Evolutionary conservation across 2,797 vertebrate species (phyloP), one percentile per base, ranked within the genome.

Genomic region (Rhabdophis nuchalis): DNA sequence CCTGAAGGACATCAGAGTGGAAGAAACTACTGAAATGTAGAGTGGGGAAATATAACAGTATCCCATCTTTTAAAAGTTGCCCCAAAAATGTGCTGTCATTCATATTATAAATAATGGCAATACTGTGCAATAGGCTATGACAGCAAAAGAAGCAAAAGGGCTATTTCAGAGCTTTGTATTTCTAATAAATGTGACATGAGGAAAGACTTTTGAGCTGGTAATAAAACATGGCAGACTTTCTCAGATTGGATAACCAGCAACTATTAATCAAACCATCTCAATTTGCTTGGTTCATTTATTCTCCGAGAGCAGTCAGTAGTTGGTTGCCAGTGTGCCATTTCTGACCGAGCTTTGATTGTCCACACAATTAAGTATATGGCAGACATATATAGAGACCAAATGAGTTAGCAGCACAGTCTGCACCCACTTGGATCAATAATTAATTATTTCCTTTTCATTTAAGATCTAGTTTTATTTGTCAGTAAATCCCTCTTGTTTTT

Each of bases 401-500:
- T 1, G 1, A 91, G 92, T 0, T 46, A 53, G 88, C 95, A 95
- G 9, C 7, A 93, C 57, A 93, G 92, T 89, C 91, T 0, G 0
- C 82, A 93, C 94, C 95, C 94, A 85, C 89, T 91, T 82, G 89
- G 90, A 95, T 96, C 96, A 96, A 96, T 95, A 96, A 95, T 95
- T 95, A 94, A 96, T 96, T 95, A 88, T 86, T 85, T 94, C 50
- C 89, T 94, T 93, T 96, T 94, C 36, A 94, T 94, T 46, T 86
- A 90, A 95, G 95, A 94, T 88, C 52, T 88, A 95, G 93, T 89
- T 90, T 10, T 93, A 93, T 96, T 92, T 91, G 93, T 94, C 93
- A 94, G 85, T 53, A 87, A 53, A 36, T 87, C 88, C n/a, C 93
- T 95, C 93, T 92, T 92, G 89, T 92, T 93, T 93, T 94, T 27